Percentiles rank a stretch among this genome's conserved stretches.
phyloP scores from a whole-genome alignment of 2,888 invertebrate genomes.

The Carabus problematicus region DNA sequence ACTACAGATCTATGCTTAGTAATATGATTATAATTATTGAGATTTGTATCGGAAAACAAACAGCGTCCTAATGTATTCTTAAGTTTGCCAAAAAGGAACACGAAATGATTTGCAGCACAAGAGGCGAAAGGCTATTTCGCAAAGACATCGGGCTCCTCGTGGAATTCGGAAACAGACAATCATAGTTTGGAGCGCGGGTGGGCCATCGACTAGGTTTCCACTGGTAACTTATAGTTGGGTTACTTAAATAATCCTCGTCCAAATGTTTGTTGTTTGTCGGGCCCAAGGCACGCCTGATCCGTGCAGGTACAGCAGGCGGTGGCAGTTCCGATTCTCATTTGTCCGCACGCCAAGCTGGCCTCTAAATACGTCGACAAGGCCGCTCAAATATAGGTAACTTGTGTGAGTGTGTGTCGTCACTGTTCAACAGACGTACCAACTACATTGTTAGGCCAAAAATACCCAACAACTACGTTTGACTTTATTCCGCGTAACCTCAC shows the following conservation, averaged over 20 bases:
- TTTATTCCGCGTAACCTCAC: too few relatives aligned
- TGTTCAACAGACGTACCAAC: neutral
- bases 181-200: slow-evolving; percentile 9
- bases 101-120: too few relatives aligned
- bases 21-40: too few relatives aligned
- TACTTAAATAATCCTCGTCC: slow-evolving; percentile 12
- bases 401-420: neutral
- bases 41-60: neutral
- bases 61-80: slow-evolving; percentile 2
- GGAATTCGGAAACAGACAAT: slow-evolving; percentile 24
- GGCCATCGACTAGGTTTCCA: neutral
- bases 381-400: slow-evolving; percentile 21
- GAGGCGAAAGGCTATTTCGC: slow-evolving; percentile 6
- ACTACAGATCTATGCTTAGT: too few relatives aligned
- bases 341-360: slow-evolving; percentile 4
- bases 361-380: slow-evolving; percentile 16
- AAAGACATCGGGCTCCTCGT: slow-evolving; percentile 9
- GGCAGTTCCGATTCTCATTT: slow-evolving; percentile 26
- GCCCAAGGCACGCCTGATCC: neutral
- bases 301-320: slow-evolving; percentile 8
- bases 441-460: too few relatives aligned
- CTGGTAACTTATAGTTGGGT: neutral
- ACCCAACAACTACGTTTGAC: too few relatives aligned
- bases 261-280: slow-evolving; percentile 1
- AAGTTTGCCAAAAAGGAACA: slow-evolving; percentile 1